phyloP scores from a whole-genome alignment of 2,888 invertebrate genomes.

The Emmelina monodactyla region DNA sequence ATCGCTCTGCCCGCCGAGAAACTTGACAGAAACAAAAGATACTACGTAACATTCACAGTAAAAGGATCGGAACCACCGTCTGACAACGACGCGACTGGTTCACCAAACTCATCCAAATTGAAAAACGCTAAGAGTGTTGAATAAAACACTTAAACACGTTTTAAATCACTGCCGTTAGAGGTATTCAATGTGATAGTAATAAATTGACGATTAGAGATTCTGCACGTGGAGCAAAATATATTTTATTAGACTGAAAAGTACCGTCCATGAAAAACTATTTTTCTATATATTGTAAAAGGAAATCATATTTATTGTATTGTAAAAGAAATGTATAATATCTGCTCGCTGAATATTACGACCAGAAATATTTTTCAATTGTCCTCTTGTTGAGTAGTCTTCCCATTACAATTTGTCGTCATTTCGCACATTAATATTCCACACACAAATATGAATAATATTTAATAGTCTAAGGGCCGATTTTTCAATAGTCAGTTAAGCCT shows the following conservation, averaged over 20 bases:
- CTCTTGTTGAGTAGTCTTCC: background rate
- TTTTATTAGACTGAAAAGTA: constrained; percentile 6
- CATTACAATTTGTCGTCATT: background rate
- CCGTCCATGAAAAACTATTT: constrained; percentile 6
- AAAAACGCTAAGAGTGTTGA: constrained; percentile 33
- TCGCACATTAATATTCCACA: background rate
- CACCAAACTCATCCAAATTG: constrained; percentile 27
- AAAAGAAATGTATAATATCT: background rate
- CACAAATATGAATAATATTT: too few relatives aligned
- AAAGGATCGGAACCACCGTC: constrained; percentile 73
- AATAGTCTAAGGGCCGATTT: too few relatives aligned
- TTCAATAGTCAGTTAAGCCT: too few relatives aligned
- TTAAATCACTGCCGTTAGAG: constrained; percentile 7
- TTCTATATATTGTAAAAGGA: background rate
- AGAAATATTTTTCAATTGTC: background rate
- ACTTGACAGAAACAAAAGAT: constrained; percentile 87
- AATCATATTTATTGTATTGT: constrained; percentile 1
- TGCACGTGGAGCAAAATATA: constrained; percentile 1
- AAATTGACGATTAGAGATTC: constrained; percentile 4
- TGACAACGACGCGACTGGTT: constrained; percentile 57
- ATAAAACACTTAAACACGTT: constrained; percentile 26
- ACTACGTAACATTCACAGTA: constrained; percentile 92
- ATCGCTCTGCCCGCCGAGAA: constrained; percentile 88
- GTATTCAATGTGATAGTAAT: constrained; percentile 8
- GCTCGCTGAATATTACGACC: background rate